Conservation (phyloP, 2,797 vertebrate genomes). For the Pangasius mekongensis region DNA sequence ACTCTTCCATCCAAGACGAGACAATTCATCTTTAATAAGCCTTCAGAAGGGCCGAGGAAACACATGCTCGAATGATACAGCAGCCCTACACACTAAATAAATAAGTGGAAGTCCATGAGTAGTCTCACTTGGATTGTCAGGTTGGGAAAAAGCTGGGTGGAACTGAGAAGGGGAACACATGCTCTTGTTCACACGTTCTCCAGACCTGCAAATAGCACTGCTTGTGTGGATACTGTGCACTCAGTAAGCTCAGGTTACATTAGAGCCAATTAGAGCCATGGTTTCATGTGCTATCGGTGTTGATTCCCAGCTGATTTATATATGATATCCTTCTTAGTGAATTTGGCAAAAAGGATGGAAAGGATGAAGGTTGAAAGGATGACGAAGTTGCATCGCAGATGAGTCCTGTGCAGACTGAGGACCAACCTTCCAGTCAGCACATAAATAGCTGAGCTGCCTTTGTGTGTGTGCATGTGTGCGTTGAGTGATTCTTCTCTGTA, state of each 20-base stretch:
- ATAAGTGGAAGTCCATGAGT: constrained; percentile 29
- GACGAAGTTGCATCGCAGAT: background rate
- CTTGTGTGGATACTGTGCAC: constrained; percentile 14
- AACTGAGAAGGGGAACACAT: constrained; percentile 35
- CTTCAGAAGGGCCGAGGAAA: constrained; percentile 60
- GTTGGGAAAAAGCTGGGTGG: constrained; percentile 7
- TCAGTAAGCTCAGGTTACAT: constrained; percentile 29
- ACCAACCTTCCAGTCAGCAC: background rate
- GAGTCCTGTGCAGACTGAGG: background rate
- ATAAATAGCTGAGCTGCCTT: constrained; percentile 17
- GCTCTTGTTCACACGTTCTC: constrained; percentile 38
- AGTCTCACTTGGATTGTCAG: constrained; percentile 10
- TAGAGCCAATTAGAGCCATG: background rate
- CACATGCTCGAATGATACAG: constrained; percentile 17
- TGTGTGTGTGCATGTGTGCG: constrained; percentile 4
- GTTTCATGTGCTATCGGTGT: background rate
- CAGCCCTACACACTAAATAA: background rate
- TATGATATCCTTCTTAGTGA: background rate
- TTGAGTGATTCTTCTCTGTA: constrained; percentile 30
- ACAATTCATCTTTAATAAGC: constrained; percentile 66
- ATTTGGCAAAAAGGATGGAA: background rate
- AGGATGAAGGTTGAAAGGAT: background rate
- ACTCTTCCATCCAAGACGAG: constrained; percentile 30
- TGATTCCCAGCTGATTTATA: background rate
- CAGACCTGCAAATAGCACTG: constrained; percentile 29